Conservation (phyloP, 2,888 invertebrate species). For the Choreutis nemorana region DNA sequence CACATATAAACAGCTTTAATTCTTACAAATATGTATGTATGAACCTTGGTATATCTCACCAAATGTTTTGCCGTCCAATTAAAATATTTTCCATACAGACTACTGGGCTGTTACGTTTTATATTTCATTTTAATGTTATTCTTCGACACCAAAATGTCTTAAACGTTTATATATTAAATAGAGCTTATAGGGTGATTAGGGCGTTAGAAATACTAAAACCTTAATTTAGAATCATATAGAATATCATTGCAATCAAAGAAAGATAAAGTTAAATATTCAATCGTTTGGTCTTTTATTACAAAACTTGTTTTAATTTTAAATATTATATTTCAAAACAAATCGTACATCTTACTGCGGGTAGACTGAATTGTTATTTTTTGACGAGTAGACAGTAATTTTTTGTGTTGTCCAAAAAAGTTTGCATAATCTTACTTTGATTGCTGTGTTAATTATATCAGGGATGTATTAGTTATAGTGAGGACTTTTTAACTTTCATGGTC, state of each 20-base stretch:
- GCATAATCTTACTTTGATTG: too few relatives aligned
- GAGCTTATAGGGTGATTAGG: conserved; percentile 63
- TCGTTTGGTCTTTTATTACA: too few relatives aligned
- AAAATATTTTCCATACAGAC: conserved; percentile 21
- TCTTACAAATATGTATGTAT: not conserved
- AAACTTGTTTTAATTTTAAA: too few relatives aligned
- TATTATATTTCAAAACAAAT: too few relatives aligned
- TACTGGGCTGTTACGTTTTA: conserved; percentile 44
- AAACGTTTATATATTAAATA: conserved; percentile 41
- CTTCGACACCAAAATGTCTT: conserved; percentile 49
- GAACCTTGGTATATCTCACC: conserved; percentile 16
- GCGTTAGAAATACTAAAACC: conserved; percentile 32
- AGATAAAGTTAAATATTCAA: too few relatives aligned
- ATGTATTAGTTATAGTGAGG: conserved; percentile 39
- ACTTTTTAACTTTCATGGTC: conserved; percentile 52
- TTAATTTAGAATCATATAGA: too few relatives aligned
- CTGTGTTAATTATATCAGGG: too few relatives aligned
- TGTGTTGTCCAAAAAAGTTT: too few relatives aligned
- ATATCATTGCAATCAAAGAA: too few relatives aligned
- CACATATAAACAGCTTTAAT: not conserved
- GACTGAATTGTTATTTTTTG: too few relatives aligned
- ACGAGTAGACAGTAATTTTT: too few relatives aligned
- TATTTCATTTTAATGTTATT: conserved; percentile 33
- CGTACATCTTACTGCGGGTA: too few relatives aligned
- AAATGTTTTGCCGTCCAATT: conserved; percentile 65